Percentiles rank a stretch among this genome's conserved stretches.
Conservation (phyloP, 2,888 invertebrate species). For the Pediacus dermestoides region DNA sequence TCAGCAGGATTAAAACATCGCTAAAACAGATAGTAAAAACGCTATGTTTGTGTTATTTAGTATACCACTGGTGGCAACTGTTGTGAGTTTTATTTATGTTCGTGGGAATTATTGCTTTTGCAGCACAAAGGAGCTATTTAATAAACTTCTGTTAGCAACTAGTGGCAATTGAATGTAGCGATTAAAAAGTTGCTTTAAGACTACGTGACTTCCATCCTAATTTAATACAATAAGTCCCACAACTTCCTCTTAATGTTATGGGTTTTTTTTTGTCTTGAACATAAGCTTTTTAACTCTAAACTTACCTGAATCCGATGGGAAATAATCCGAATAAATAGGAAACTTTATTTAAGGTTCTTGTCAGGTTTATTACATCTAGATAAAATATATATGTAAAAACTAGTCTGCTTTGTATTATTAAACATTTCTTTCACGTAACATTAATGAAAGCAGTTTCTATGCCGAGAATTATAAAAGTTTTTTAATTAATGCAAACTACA, state of each 20-base stretch:
- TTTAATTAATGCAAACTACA: no score
- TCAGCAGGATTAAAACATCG: conserved; percentile 17
- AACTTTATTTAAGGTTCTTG: no score
- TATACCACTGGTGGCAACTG: conserved; percentile 11
- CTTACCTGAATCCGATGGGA: no score
- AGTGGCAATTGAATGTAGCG: conserved; percentile 34
- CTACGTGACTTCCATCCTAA: conserved; percentile 32
- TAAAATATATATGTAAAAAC: no score
- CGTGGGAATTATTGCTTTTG: conserved; percentile 29
- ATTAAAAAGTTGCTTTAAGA: conserved; percentile 35
- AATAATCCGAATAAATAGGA: no score
- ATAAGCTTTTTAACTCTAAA: no score
- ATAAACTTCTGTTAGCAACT: conserved; percentile 34
- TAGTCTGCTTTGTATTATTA: no score
- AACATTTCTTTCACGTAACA: no score
- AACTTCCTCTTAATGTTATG: conserved; percentile 3
- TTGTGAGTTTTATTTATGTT: conserved; percentile 27
- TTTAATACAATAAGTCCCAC: conserved; percentile 13
- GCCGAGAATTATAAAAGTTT: no score
- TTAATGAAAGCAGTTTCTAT: no score
- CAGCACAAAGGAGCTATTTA: conserved; percentile 28
- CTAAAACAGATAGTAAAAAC: conserved; percentile 14
- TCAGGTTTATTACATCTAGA: no score
- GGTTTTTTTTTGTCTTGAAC: conserved; percentile 1
- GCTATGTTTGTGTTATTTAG: conserved; percentile 13